These are phyloP conservation scores for Cataglyphis altisquamis DNA, from an alignment of 2,888 invertebrate species.

Conservation along the genomic window DNA sequence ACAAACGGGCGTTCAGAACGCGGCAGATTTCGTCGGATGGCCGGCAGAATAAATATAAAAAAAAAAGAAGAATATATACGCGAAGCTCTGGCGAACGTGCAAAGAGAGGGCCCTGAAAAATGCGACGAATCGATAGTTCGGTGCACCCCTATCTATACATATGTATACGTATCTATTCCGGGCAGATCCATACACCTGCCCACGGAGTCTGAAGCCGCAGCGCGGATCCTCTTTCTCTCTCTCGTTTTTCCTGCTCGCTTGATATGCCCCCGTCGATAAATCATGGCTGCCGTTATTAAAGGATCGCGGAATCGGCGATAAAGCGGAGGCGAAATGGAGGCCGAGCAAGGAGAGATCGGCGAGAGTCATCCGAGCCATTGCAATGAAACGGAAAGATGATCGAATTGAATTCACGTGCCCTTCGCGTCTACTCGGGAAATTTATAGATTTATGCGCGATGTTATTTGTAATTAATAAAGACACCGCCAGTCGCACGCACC, in stretches of 20 bases:
- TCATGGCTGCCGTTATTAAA: slow-evolving; percentile 74
- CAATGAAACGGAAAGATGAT: slow-evolving; percentile 37
- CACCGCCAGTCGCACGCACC: background rate
- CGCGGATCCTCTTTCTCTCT: slow-evolving; percentile 46
- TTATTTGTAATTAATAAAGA: slow-evolving; percentile 30
- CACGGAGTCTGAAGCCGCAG: slow-evolving; percentile 66
- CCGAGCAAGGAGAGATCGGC: background rate
- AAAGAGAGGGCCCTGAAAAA: slow-evolving; percentile 53
- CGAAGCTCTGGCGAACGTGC: slow-evolving; percentile 45
- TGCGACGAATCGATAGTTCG: slow-evolving; percentile 70
- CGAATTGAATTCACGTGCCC: slow-evolving; percentile 48
- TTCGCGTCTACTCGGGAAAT: slow-evolving; percentile 9
- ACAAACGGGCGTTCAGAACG: slow-evolving; percentile 46
- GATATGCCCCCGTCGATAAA: slow-evolving; percentile 77
- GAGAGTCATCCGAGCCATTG: background rate
- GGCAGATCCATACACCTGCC: slow-evolving; percentile 65
- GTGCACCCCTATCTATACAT: slow-evolving; percentile 59
- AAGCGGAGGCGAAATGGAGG: slow-evolving; percentile 57
- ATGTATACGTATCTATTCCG: slow-evolving; percentile 61
- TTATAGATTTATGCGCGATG: background rate
- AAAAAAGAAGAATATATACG: slow-evolving; percentile 12
- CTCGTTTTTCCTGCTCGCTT: slow-evolving; percentile 32
- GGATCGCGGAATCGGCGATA: slow-evolving; percentile 68
- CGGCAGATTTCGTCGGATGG: slow-evolving; percentile 48
- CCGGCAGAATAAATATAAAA: slow-evolving; percentile 54